A percentile compares a stretch with the other conserved stretches of the same genome.
Conservation (phyloP, 2,888 invertebrate genomes). For the Andrena fulva region DNA sequence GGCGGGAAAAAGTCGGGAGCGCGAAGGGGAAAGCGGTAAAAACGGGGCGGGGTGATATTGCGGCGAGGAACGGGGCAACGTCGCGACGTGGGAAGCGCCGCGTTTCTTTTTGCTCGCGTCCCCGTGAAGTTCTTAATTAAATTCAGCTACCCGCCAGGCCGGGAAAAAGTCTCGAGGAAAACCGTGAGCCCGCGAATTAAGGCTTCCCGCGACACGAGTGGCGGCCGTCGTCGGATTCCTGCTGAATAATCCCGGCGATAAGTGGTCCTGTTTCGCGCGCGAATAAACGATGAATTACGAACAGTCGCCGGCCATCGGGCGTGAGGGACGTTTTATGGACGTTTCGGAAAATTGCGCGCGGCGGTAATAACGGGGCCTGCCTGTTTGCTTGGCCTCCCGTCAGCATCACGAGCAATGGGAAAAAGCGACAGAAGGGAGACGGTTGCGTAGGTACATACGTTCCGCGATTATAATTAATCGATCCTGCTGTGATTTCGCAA, state of each 20-base stretch:
- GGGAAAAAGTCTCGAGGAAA: slow-evolving; percentile 33
- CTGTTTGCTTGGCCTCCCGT: slow-evolving; percentile 1
- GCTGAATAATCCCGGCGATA: slow-evolving; percentile 29
- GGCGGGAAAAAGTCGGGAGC: slow-evolving; percentile 20
- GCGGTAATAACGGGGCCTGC: slow-evolving; percentile 28
- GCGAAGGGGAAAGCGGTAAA: slow-evolving; percentile 9
- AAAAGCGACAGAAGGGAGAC: slow-evolving; percentile 5
- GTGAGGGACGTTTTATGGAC: slow-evolving; percentile 1
- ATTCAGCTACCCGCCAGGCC: slow-evolving; percentile 40
- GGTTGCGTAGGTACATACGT: not conserved
- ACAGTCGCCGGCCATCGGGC: not conserved
- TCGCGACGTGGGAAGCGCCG: not conserved
- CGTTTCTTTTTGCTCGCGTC: slow-evolving; percentile 37
- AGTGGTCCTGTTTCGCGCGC: slow-evolving; percentile 5
- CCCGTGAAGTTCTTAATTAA: slow-evolving; percentile 63
- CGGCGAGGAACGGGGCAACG: not conserved
- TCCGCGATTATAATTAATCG: slow-evolving; percentile 39
- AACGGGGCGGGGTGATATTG: slow-evolving; percentile 28
- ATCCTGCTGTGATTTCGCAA: slow-evolving; percentile 11
- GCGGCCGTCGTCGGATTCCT: not conserved
- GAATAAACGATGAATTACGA: slow-evolving; percentile 49
- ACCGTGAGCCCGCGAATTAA: slow-evolving; percentile 42
- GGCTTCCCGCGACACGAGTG: slow-evolving; percentile 6
- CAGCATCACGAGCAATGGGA: not conserved
- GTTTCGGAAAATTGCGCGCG: slow-evolving; percentile 29